Evolutionary conservation across 2,113 vertebrate species (phyloP).

Genomic region (Oryzias melastigma): DNA sequence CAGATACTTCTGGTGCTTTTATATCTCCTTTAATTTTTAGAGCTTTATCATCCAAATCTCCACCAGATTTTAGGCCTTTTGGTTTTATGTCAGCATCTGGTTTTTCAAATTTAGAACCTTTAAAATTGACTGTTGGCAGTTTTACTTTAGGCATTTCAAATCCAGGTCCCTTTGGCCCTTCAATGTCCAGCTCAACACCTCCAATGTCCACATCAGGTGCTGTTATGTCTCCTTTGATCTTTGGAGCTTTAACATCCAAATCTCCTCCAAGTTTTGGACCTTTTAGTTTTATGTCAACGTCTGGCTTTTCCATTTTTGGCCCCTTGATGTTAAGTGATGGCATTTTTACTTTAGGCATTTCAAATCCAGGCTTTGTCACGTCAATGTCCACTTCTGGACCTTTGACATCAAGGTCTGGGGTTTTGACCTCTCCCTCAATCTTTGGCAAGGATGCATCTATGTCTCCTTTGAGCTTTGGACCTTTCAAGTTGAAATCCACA

Average conservation of each 20-base stretch:
- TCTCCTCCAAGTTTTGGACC: neutral
- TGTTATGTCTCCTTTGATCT: conserved; percentile 12
- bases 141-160: conserved; percentile 13
- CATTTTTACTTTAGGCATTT: too few relatives aligned
- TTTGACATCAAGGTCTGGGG: too few relatives aligned
- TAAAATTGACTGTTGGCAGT: neutral
- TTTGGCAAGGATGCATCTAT: too few relatives aligned
- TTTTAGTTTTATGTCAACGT: too few relatives aligned
- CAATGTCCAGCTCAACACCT: conserved; percentile 10
- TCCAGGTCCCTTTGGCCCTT: conserved; percentile 47
- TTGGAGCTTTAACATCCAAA: neutral
- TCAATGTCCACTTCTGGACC: too few relatives aligned
- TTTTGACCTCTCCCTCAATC: too few relatives aligned
- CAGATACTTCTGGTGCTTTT: neutral
- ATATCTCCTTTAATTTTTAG: conserved; percentile 26
- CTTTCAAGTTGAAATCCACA: too few relatives aligned
- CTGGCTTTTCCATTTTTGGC: too few relatives aligned
- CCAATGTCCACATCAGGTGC: conserved; percentile 1
- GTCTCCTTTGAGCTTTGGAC: too few relatives aligned
- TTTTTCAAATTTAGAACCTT: neutral
- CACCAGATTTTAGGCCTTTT: conserved; percentile 59
- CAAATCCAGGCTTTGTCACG: too few relatives aligned
- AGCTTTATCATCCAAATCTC: neutral
- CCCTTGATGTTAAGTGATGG: too few relatives aligned
- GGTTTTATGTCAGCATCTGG: conserved; percentile 18